Percentiles rank a stretch among this genome's conserved stretches.
Evolutionary conservation across 23 tunicate genomes (phyloP).

Genomic region (Pegea sp.): DNA sequence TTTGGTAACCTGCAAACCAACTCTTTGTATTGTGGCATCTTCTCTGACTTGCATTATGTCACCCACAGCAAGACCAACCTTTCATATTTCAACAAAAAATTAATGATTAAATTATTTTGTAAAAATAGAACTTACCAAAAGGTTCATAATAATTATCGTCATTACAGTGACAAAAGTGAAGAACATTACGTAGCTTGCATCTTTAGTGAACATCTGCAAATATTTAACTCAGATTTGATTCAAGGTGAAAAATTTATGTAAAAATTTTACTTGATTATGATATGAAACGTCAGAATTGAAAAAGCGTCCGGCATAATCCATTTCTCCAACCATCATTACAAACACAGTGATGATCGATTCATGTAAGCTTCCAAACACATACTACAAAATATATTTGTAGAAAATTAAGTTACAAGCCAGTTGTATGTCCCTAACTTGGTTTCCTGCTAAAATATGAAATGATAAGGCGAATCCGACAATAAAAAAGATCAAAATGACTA

Average conservation of each 20-base stretch:
- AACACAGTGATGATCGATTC: background rate
- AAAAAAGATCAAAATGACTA: background rate
- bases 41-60: slow-evolving; percentile 1
- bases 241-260: no score
- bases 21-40: background rate
- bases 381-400: background rate
- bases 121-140: background rate
- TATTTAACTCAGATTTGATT: no score
- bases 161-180: background rate
- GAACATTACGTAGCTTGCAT: background rate
- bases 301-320: background rate
- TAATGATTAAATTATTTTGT: background rate
- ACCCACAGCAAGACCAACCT: background rate
- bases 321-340: slow-evolving; percentile 1
- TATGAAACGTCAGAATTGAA: background rate
- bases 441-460: background rate
- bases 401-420: background rate
- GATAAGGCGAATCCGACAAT: background rate
- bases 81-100: background rate
- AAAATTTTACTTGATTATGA: background rate
- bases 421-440: background rate
- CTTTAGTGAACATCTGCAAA: background rate
- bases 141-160: background rate
- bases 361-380: background rate
- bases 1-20: background rate